Evolutionary conservation across 2,113 vertebrate species (phyloP).

Genomic region (Tapirus terrestris): DNA sequence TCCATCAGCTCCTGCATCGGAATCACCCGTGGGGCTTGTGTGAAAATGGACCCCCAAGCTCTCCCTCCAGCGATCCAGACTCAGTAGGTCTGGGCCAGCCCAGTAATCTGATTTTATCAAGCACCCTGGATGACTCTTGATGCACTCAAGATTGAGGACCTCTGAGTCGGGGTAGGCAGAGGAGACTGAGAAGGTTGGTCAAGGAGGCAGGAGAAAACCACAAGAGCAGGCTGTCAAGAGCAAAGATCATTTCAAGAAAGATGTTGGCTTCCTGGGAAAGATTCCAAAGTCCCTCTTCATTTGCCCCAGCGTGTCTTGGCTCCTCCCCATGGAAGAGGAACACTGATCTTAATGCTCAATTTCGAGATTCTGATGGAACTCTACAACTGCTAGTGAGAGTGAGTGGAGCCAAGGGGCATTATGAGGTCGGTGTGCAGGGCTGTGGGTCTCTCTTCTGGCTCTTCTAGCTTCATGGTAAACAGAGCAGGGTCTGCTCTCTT

Average conservation of each 20-base stretch:
- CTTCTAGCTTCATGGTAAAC: not conserved
- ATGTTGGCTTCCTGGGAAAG: slow-evolving; percentile 22
- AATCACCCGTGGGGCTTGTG: not conserved
- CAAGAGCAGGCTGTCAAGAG: not conserved
- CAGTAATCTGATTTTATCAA: not conserved
- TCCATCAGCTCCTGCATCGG: not conserved
- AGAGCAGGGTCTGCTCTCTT: not conserved
- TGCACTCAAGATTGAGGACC: not conserved
- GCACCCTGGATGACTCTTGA: not conserved
- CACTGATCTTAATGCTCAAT: not conserved
- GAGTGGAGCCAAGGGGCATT: not conserved
- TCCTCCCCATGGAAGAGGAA: not conserved
- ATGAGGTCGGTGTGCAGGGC: not conserved
- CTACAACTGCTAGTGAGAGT: not conserved
- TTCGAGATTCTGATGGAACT: not conserved
- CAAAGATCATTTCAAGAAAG: not conserved
- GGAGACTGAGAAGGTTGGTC: not conserved
- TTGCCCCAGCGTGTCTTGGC: not conserved
- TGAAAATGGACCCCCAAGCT: not conserved
- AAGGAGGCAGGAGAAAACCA: not conserved
- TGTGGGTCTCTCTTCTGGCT: not conserved
- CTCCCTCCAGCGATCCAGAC: not conserved
- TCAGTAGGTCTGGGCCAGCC: not conserved
- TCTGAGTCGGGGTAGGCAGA: not conserved
- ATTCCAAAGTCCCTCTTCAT: not conserved